Evolutionary conservation across 2,113 vertebrate genomes (phyloP).

Genomic region (Oncorhynchus kisutch): DNA sequence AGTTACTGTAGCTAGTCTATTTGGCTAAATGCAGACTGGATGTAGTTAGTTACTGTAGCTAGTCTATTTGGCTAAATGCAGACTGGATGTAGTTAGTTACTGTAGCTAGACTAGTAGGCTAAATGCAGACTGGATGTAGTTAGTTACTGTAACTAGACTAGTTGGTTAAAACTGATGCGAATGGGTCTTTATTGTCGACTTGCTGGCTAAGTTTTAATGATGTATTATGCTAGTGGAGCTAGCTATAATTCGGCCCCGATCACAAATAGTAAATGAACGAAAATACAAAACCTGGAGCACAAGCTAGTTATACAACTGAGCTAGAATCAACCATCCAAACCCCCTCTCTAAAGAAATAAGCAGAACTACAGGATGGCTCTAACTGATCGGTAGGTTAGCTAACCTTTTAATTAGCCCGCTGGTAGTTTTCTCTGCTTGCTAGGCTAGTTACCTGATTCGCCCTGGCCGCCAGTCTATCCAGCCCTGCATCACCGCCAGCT

Average conservation of each 20-base stretch:
- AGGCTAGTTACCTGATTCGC: constrained; percentile 71
- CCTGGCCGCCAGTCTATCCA: constrained; percentile 78
- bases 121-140: too few relatives aligned
- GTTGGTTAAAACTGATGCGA: neutral
- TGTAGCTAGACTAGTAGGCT: too few relatives aligned
- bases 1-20: too few relatives aligned
- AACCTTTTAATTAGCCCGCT: neutral
- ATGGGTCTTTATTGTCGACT: neutral
- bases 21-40: too few relatives aligned
- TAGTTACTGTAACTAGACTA: too few relatives aligned
- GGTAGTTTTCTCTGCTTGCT: neutral
- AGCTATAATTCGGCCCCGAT: neutral
- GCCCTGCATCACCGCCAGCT: constrained; percentile 71
- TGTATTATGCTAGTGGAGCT: neutral
- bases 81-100: too few relatives aligned
- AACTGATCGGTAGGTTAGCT: neutral
- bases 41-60: too few relatives aligned
- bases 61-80: too few relatives aligned
- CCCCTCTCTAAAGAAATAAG: neutral
- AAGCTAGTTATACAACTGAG: neutral
- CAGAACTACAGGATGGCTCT: neutral
- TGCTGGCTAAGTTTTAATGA: too few relatives aligned
- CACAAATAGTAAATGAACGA: neutral
- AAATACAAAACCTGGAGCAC: neutral
- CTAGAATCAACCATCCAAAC: neutral